phyloP scores from a whole-genome alignment of 2,797 vertebrate genomes.

The Pseudochirops cupreus region DNA sequence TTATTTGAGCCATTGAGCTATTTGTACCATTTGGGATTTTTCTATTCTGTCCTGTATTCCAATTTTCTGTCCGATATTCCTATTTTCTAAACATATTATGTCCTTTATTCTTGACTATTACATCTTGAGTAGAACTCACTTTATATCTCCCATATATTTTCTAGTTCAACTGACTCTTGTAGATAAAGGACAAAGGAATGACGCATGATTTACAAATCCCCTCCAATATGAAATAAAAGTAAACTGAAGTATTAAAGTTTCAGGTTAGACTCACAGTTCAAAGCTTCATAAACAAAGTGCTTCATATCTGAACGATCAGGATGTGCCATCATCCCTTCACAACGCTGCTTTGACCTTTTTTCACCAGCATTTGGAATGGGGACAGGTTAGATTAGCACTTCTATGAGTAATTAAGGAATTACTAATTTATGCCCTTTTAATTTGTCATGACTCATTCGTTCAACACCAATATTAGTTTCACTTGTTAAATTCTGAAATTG shows the following conservation, averaged over 20 bases:
- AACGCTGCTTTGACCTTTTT: slow-evolving; percentile 23
- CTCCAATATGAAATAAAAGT: slow-evolving; percentile 33
- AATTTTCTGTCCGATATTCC: background rate
- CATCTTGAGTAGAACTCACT: background rate
- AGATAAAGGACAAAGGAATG: background rate
- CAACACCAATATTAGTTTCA: slow-evolving; percentile 37
- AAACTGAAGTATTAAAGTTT: slow-evolving; percentile 57
- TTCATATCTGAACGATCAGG: slow-evolving; percentile 33
- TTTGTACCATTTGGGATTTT: background rate
- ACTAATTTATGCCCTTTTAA: slow-evolving; percentile 36
- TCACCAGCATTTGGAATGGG: slow-evolving; percentile 2
- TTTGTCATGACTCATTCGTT: slow-evolving; percentile 52
- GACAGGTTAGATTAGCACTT: slow-evolving; percentile 13
- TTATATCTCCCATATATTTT: background rate
- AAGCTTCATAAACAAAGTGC: slow-evolving; percentile 40
- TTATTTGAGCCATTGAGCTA: background rate
- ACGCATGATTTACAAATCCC: slow-evolving; percentile 37
- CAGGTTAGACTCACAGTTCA: slow-evolving; percentile 41
- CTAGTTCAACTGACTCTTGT: background rate
- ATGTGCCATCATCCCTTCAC: background rate
- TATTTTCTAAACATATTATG: background rate
- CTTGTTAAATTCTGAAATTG: slow-evolving; percentile 52
- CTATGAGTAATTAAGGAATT: slow-evolving; percentile 11
- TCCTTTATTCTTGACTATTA: background rate
- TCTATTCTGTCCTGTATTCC: background rate